These are phyloP conservation scores for Oreochromis grahami DNA, from an alignment of 2,797 vertebrate species.

Conservation along the genomic window DNA sequence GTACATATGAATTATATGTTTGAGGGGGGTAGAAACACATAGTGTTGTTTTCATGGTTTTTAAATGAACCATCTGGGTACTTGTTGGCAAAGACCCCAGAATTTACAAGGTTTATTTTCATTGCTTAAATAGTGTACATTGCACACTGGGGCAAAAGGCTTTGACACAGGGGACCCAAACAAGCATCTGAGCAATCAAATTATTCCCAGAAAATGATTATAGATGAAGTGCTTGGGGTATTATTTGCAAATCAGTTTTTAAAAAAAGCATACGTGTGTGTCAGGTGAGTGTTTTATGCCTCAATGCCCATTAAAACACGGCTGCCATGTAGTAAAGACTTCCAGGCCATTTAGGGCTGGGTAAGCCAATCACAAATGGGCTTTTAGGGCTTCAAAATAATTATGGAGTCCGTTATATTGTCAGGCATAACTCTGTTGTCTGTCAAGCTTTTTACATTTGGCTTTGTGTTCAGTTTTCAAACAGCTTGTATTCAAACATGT, in stretches of 20 bases:
- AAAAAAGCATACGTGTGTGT: conserved; percentile 34
- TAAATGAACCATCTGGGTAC: conserved; percentile 67
- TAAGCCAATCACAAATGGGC: conserved; percentile 11
- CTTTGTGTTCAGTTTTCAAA: not conserved
- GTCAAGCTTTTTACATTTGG: not conserved
- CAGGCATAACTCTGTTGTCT: not conserved
- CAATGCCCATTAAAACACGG: conserved; percentile 14
- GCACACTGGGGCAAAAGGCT: conserved; percentile 37
- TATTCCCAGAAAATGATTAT: conserved; percentile 56
- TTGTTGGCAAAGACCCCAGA: conserved; percentile 50
- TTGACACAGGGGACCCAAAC: conserved; percentile 37
- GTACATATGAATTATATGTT: not conserved
- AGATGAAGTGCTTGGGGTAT: conserved; percentile 54
- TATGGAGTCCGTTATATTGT: not conserved
- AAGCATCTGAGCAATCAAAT: conserved; percentile 50
- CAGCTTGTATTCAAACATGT: not conserved
- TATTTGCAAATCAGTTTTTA: conserved; percentile 59
- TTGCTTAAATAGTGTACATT: conserved; percentile 51
- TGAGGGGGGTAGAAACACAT: conserved; percentile 14
- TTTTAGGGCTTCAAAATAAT: conserved; percentile 12
- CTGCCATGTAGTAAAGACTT: conserved; percentile 27
- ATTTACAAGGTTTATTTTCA: conserved; percentile 60
- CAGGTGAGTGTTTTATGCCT: conserved; percentile 11
- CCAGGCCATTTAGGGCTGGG: conserved; percentile 5
- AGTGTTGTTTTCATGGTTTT: conserved; percentile 60